These are phyloP conservation scores for Pectinophora gossypiella DNA, from an alignment of 1,140 invertebrate genomes.

Conservation along the genomic window DNA sequence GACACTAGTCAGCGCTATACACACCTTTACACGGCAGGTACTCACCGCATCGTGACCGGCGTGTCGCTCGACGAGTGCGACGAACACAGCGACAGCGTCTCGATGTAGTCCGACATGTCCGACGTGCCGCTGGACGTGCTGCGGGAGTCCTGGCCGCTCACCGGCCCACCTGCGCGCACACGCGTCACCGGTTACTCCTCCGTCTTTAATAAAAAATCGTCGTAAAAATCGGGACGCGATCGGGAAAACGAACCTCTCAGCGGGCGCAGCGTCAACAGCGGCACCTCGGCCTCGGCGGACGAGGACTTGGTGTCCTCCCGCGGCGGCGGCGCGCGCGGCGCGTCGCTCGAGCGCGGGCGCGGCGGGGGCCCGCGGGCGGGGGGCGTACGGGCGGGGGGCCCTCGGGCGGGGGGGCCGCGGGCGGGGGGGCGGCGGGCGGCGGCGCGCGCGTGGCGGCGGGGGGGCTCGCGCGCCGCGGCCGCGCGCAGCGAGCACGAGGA, in stretches of 20 bases:
- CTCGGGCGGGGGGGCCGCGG: constrained; percentile 13
- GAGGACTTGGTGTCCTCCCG: constrained; percentile 79
- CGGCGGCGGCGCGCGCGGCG: constrained; percentile 15
- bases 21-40: not conserved
- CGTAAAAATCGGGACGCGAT: not conserved
- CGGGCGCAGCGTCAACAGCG: constrained; percentile 75
- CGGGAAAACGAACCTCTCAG: constrained; percentile 49
- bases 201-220: no score
- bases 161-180: constrained; percentile 43
- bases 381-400: constrained; percentile 8
- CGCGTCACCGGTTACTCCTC: no score
- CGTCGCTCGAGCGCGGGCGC: constrained; percentile 55
- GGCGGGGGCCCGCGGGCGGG: constrained; percentile 79
- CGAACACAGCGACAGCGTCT: constrained; percentile 86
- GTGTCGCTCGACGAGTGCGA: constrained; percentile 85
- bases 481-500: constrained; percentile 78
- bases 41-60: constrained; percentile 48
- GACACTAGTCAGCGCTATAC: not conserved
- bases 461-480: not conserved
- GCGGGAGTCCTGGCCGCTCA: constrained; percentile 72
- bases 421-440: not conserved
- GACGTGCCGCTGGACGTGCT: constrained; percentile 89
- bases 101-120: constrained; percentile 93
- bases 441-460: not conserved
- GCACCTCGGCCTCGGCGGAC: constrained; percentile 83